A percentile compares a stretch with the other conserved stretches of the same genome.
Conservation (phyloP, 37 sponge, comb jelly and placozoan genomes). For the Oopsacas minuta region DNA sequence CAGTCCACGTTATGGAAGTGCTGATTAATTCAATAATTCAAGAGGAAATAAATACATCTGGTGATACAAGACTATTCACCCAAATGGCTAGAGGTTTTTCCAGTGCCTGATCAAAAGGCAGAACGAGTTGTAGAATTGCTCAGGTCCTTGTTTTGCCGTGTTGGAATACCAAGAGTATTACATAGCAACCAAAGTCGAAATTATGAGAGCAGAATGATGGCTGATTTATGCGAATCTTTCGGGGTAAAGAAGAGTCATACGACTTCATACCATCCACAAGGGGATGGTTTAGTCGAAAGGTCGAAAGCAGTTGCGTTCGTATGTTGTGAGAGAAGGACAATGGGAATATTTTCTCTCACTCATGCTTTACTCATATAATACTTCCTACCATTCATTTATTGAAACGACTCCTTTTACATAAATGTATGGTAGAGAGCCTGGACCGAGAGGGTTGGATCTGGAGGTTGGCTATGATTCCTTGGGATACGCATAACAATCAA, state of each 20-base stretch:
- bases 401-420: no score
- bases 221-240: no score
- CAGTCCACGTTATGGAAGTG: slow-evolving; percentile 29
- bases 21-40: neutral
- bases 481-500: neutral
- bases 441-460: neutral
- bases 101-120: neutral
- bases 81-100: neutral
- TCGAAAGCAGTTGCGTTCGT: no score
- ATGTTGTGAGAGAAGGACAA: no score
- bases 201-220: no score
- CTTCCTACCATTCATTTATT: no score
- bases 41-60: neutral
- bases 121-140: neutral
- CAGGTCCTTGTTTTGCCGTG: neutral
- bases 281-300: slow-evolving; percentile 44
- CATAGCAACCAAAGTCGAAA: neutral
- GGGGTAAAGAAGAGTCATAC: slow-evolving; percentile 26
- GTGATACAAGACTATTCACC: neutral
- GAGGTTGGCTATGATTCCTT: neutral
- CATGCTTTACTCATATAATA: no score
- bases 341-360: no score
- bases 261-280: slow-evolving; percentile 36
- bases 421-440: slow-evolving; percentile 7
- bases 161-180: neutral